A percentile compares a stretch with the other conserved stretches of the same genome.
These are phyloP conservation scores for Tetropium fuscum DNA, from an alignment of 2,888 invertebrate genomes.

Conservation along the genomic window DNA sequence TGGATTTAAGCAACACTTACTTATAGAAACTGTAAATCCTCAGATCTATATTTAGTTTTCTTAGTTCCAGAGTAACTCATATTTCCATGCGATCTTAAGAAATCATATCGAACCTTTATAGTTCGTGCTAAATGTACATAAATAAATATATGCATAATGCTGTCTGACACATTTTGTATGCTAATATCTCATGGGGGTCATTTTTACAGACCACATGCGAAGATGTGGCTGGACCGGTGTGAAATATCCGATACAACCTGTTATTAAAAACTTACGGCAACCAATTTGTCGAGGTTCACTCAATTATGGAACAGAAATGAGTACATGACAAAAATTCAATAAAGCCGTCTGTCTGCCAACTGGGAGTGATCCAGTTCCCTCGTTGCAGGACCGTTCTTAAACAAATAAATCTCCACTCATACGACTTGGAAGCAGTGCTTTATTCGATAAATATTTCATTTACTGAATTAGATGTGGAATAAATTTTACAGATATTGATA, in stretches of 20 bases:
- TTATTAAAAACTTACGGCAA: conserved; percentile 33
- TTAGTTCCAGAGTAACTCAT: too few relatives aligned
- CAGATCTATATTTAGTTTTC: too few relatives aligned
- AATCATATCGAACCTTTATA: conserved; percentile 15
- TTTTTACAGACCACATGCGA: conserved; percentile 36
- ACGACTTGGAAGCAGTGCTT: too few relatives aligned
- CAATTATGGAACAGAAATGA: conserved; percentile 29
- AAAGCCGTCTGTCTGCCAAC: conserved; percentile 2
- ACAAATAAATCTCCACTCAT: too few relatives aligned
- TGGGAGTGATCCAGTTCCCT: conserved; percentile 7
- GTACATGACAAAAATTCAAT: conserved; percentile 28
- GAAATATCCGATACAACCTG: conserved; percentile 31
- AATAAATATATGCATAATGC: conserved; percentile 10
- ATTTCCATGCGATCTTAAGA: conserved; percentile 2
- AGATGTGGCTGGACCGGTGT: conserved; percentile 25
- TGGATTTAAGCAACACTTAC: too few relatives aligned
- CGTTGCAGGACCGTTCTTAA: neutral
- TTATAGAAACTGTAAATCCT: too few relatives aligned
- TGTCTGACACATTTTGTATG: conserved; percentile 19
- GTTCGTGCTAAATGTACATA: conserved; percentile 15
- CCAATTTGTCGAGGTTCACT: conserved; percentile 37
- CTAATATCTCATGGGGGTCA: conserved; percentile 23
- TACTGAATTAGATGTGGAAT: too few relatives aligned
- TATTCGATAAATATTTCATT: too few relatives aligned
- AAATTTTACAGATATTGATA: too few relatives aligned